Percentiles rank a stretch among this genome's conserved stretches.
Evolutionary conservation across 2,113 vertebrate species (phyloP).

Genomic region (Hemiscyllium ocellatum): DNA sequence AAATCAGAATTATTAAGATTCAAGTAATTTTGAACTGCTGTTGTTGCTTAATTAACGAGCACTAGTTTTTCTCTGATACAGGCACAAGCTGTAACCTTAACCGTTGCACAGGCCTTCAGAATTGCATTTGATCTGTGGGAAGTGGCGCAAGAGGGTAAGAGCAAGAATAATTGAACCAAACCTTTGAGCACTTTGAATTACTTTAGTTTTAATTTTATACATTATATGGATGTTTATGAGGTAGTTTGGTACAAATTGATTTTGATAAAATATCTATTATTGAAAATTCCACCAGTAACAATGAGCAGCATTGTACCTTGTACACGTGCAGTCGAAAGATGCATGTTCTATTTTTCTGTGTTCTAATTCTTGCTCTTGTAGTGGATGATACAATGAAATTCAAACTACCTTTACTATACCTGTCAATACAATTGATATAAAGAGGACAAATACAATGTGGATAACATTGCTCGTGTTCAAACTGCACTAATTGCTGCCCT

Average conservation of each 20-base stretch:
- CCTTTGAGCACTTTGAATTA: background rate
- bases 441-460: background rate
- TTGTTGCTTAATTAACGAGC: background rate
- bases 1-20: background rate
- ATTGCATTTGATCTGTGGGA: slow-evolving; percentile 82
- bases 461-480: background rate
- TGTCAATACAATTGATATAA: background rate
- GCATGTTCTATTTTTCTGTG: background rate
- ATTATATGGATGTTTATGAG: too few species aligned
- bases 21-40: background rate
- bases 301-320: background rate
- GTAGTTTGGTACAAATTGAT: background rate
- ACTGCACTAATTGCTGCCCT: background rate
- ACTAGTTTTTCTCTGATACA: slow-evolving; percentile 44
- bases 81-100: slow-evolving; percentile 83
- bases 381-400: background rate
- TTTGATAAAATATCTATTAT: background rate
- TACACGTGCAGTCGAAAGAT: background rate
- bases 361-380: background rate
- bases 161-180: background rate
- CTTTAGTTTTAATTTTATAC: background rate
- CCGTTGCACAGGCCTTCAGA: slow-evolving; percentile 82
- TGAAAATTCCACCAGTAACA: background rate
- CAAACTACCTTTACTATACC: background rate
- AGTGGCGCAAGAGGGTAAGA: slow-evolving; percentile 70